Evolutionary conservation across 2,113 vertebrate species (phyloP).

Genomic region (Oceanites oceanicus): DNA sequence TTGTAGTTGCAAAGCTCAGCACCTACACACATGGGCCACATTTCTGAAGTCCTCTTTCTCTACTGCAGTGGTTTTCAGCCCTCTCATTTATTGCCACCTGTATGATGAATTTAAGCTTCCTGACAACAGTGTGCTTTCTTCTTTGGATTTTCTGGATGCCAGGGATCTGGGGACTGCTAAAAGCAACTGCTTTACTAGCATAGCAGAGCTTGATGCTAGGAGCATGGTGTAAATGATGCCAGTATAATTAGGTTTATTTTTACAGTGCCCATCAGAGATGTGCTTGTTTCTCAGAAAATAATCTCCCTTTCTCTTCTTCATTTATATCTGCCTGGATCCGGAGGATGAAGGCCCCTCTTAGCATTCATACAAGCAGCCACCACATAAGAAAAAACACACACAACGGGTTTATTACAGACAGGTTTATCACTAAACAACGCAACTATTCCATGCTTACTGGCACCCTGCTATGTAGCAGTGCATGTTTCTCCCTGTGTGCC

Average conservation of each 20-base stretch:
- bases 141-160: not conserved
- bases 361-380: not conserved
- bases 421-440: not conserved
- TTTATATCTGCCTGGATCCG: conserved; percentile 8
- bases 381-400: not conserved
- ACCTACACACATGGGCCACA: not conserved
- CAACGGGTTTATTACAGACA: not conserved
- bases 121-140: not conserved
- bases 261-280: not conserved
- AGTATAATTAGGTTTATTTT: not conserved
- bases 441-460: not conserved
- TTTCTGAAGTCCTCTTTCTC: not conserved
- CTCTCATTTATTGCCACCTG: not conserved
- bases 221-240: not conserved
- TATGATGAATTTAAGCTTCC: not conserved
- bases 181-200: not conserved
- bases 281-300: not conserved
- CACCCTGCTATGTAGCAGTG: not conserved
- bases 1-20: not conserved
- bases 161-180: not conserved
- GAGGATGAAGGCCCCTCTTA: not conserved
- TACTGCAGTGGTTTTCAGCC: not conserved
- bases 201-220: not conserved
- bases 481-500: not conserved
- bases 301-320: conserved; percentile 14